Evolutionary conservation across 2,113 vertebrate genomes (phyloP).

Genomic region (Camelus bactrianus): DNA sequence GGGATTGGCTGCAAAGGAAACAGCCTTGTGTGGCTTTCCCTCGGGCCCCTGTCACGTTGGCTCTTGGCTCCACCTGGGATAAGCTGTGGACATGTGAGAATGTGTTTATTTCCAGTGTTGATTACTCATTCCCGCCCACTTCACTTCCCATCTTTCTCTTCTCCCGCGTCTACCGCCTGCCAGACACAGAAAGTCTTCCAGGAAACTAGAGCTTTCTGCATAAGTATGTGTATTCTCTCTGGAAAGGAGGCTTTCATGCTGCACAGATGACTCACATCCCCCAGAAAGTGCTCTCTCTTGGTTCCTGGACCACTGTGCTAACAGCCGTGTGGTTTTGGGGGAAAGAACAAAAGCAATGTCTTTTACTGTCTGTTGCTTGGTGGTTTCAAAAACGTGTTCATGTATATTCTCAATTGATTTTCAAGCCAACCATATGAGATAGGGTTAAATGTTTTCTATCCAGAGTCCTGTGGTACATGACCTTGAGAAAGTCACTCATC

Average conservation of each 20-base stretch:
- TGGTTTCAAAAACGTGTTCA: neutral
- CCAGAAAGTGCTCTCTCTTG: slow-evolving; percentile 42
- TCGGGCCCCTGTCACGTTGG: neutral
- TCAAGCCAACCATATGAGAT: slow-evolving; percentile 44
- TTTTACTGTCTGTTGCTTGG: slow-evolving; percentile 54
- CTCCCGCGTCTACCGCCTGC: neutral
- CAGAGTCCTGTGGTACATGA: neutral
- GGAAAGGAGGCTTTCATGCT: slow-evolving; percentile 41
- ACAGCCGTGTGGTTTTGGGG: slow-evolving; percentile 3
- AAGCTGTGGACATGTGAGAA: neutral
- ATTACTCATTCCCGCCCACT: neutral
- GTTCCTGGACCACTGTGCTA: slow-evolving; percentile 52
- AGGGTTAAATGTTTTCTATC: slow-evolving; percentile 57
- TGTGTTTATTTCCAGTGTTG: neutral
- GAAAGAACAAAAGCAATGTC: slow-evolving; percentile 26
- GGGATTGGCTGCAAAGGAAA: neutral
- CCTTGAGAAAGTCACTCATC: slow-evolving; percentile 38
- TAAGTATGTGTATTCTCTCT: slow-evolving; percentile 13
- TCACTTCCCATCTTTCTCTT: slow-evolving; percentile 48
- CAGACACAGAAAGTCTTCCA: slow-evolving; percentile 49
- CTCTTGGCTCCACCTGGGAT: neutral
- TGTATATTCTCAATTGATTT: slow-evolving; percentile 62
- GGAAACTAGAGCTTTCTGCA: slow-evolving; percentile 55
- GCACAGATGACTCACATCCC: slow-evolving; percentile 52
- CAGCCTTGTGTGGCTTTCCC: neutral